Percentiles rank a stretch among this genome's conserved stretches.
Conservation (phyloP, 2,113 vertebrate species). For the Ammospiza caudacuta region DNA sequence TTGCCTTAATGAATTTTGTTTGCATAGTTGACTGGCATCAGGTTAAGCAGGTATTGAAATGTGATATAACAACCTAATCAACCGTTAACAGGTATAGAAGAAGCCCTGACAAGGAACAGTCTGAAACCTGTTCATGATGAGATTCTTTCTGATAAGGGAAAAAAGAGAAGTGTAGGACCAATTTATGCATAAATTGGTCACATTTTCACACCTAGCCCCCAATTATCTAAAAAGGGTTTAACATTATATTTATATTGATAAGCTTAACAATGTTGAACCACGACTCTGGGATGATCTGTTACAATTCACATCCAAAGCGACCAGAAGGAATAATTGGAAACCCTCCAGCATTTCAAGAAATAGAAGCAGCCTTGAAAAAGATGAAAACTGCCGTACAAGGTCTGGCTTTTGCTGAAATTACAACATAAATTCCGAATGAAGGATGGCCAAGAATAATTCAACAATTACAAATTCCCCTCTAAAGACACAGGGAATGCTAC, state of each 20-base stretch:
- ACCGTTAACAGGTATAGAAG: slow-evolving; percentile 66
- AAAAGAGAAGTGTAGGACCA: slow-evolving; percentile 69
- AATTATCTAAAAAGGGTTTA: slow-evolving; percentile 81
- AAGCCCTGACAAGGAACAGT: slow-evolving; percentile 56
- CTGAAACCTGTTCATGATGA: slow-evolving; percentile 57
- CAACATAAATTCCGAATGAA: slow-evolving; percentile 80
- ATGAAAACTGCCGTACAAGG: slow-evolving; percentile 77
- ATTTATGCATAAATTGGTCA: slow-evolving; percentile 77
- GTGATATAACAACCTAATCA: slow-evolving; percentile 62
- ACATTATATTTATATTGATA: slow-evolving; percentile 83
- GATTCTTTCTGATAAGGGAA: slow-evolving; percentile 60
- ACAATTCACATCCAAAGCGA: slow-evolving; percentile 79
- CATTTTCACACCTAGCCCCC: slow-evolving; percentile 81
- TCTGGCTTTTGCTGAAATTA: slow-evolving; percentile 78
- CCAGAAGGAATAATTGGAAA: slow-evolving; percentile 84
- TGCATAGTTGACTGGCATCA: slow-evolving; percentile 56
- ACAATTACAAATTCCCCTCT: slow-evolving; percentile 70
- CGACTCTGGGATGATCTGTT: slow-evolving; percentile 78
- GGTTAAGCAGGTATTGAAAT: slow-evolving; percentile 51
- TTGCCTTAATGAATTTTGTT: slow-evolving; percentile 67
- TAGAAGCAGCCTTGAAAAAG: slow-evolving; percentile 80
- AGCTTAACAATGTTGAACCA: slow-evolving; percentile 80
- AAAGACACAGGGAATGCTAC: slow-evolving; percentile 54
- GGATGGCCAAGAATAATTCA: slow-evolving; percentile 76
- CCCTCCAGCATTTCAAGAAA: slow-evolving; percentile 79